Base-by-base conservation (phyloP, 2,113 vertebrate species). In the Callipepla californica region DNA sequence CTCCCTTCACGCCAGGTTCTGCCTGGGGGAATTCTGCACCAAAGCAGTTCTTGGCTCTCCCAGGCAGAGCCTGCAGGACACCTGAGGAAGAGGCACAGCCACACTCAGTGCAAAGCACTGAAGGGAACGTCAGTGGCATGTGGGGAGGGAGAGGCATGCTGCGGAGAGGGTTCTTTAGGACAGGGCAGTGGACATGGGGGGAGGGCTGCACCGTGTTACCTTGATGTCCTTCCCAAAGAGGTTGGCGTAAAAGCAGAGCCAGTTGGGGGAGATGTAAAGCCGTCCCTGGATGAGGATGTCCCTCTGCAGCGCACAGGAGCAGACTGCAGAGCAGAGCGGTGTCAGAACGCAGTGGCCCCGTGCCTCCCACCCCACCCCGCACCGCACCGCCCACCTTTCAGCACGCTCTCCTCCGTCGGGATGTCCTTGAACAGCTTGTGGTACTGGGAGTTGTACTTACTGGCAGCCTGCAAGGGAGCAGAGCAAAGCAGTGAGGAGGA, bases 151-250 rank as follows among this genome's bases (percentile, higher is more conserved):
- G 34, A 78, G 63, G 26, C 2, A 10, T 25, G 42, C 51, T 82
- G 30, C 2, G 2, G 48, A 18, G 1, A 45, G 13, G 8, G 36
- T 22, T 36, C 6, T 9, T 25, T 17, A 47, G 75, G 34, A 51
- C 7, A 7, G 20, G 20, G 20, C 4, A 7, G 7, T 8, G 58
- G 44, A 23, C 21, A 34, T 7, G 19, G 9, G 25, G 53, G 20
- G 9, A 40, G 45, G 45, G 58, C 26, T 13, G 34, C 25, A 40
- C 22, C 1, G 23, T 9, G 0, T 85, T 97, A 99, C 99, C 99
- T 99, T 99, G 94, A 99, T 98, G 96, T 99, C 99, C 94, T 99
- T 99, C 96, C 99, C 99, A 4, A 99, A 99, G 96, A 99, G 98
- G 97, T 98, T 99, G 92, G 99, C 98, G 4, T 99, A 98, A 97